Conservation (phyloP, 1,140 invertebrate genomes). For the Brachionus rotundiformis region DNA sequence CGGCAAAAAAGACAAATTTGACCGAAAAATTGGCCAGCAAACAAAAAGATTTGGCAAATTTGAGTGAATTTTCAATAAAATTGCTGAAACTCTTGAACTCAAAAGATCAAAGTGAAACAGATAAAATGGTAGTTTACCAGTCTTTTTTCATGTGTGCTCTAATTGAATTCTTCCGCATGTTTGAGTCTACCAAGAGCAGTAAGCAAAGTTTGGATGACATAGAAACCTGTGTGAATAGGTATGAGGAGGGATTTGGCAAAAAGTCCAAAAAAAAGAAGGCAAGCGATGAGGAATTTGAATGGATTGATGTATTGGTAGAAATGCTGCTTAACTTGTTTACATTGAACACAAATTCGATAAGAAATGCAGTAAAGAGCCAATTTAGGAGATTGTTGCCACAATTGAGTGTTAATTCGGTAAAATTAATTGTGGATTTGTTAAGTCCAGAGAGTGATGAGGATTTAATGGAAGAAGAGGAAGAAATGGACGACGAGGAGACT, state of each 20-base stretch:
- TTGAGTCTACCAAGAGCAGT: constrained; percentile 24
- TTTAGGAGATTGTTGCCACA: constrained; percentile 30
- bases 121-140: not conserved
- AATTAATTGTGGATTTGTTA: constrained; percentile 22
- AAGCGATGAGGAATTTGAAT: not conserved
- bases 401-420: constrained; percentile 22
- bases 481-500: not conserved
- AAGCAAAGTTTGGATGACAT: constrained; percentile 42
- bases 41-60: not conserved
- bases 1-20: not conserved
- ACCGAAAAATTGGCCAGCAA: not conserved
- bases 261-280: constrained; percentile 37
- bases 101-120: not conserved
- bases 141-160: constrained; percentile 21
- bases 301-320: constrained; percentile 45
- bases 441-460: constrained; percentile 22
- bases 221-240: constrained; percentile 17
- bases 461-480: constrained; percentile 8
- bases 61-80: not conserved
- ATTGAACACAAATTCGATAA: not conserved
- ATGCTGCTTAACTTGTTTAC: constrained; percentile 44
- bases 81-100: not conserved
- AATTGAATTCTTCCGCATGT: constrained; percentile 43
- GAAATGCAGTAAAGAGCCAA: constrained; percentile 17
- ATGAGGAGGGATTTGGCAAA: not conserved